Conservation (phyloP, 2,797 vertebrate genomes). For the Amniataba percoides region DNA sequence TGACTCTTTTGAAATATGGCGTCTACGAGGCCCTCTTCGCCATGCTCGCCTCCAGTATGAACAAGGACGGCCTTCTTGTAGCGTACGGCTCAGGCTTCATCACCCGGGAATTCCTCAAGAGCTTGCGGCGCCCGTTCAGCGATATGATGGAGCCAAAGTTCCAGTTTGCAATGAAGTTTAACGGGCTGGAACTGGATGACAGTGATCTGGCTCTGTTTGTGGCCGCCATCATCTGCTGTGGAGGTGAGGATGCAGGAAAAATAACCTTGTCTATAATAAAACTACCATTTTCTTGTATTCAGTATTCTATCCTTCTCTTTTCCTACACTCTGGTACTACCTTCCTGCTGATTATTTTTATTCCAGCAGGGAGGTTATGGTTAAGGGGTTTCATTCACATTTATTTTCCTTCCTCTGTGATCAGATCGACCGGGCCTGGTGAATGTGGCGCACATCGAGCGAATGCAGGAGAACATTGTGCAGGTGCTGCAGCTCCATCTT, state of each 20-base stretch:
- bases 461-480: conserved; percentile 95
- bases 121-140: conserved; percentile 94
- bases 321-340: background rate
- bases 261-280: background rate
- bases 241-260: conserved; percentile 87
- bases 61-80: conserved; percentile 96
- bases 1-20: conserved; percentile 95
- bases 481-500: conserved; percentile 93
- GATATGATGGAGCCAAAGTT: conserved; percentile 99
- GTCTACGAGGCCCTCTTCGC: conserved; percentile 97
- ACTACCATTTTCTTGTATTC: background rate
- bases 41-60: conserved; percentile 96
- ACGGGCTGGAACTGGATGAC: conserved; percentile 94
- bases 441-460: conserved; percentile 92
- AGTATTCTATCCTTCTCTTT: background rate
- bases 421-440: conserved; percentile 95
- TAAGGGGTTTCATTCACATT: background rate
- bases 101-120: conserved; percentile 97
- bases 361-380: background rate
- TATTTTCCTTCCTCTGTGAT: conserved; percentile 18
- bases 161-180: conserved; percentile 98
- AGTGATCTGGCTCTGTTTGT: conserved; percentile 97
- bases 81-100: conserved; percentile 95
- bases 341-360: background rate
- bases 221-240: conserved; percentile 97